phyloP scores from a whole-genome alignment of 2,113 vertebrate species.

The Rhinoderma darwinii region DNA sequence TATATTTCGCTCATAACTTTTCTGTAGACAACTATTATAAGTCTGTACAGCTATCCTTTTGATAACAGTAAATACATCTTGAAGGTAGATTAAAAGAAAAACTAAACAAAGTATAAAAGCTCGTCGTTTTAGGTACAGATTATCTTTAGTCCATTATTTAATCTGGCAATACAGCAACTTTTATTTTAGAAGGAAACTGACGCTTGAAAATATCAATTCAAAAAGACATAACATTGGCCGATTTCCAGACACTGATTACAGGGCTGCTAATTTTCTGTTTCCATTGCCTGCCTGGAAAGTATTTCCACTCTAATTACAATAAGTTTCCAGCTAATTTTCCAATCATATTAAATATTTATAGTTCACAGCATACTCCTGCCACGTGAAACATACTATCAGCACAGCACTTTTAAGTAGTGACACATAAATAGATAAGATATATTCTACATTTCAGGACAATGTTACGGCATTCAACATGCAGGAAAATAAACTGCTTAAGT shows the following conservation, averaged over 20 bases:
- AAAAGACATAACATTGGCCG: conserved; percentile 29
- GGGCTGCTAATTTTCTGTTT: conserved; percentile 47
- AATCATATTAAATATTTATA: conserved; percentile 56
- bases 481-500: not conserved
- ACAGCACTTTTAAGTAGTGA: not conserved
- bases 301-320: conserved; percentile 53
- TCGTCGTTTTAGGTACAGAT: conserved; percentile 24
- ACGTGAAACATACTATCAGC: conserved; percentile 36
- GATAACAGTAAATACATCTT: conserved; percentile 15
- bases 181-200: conserved; percentile 41
- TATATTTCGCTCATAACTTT: not conserved
- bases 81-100: conserved; percentile 28
- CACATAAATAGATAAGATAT: not conserved
- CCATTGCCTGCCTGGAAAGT: conserved; percentile 54
- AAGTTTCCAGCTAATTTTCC: conserved; percentile 55
- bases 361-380: conserved; percentile 15
- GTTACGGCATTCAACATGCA: not conserved
- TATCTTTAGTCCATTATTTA: conserved; percentile 24
- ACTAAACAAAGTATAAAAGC: conserved; percentile 9
- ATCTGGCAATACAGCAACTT: conserved; percentile 6
- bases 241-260: conserved; percentile 44
- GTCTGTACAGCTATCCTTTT: not conserved
- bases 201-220: conserved; percentile 39
- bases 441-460: not conserved
- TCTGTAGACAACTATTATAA: not conserved